Evolutionary conservation across 2,888 invertebrate genomes (phyloP).

Genomic region (Tipula lateralis): DNA sequence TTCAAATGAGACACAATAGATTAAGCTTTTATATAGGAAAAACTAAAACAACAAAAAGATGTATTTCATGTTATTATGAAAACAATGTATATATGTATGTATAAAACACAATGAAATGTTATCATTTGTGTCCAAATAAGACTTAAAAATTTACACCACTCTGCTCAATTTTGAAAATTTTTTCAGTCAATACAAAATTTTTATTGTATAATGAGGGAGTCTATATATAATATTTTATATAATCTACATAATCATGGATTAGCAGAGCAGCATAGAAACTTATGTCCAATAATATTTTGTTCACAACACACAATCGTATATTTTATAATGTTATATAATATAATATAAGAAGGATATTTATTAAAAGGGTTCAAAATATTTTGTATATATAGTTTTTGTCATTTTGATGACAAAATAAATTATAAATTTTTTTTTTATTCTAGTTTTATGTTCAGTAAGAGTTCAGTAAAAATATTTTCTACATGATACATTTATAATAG

Average conservation of each 20-base stretch:
- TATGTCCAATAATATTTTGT: not conserved
- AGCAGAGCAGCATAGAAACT: not conserved
- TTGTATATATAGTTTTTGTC: not conserved
- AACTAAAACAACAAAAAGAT: not conserved
- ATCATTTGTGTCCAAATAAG: not conserved
- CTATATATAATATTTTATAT: not conserved
- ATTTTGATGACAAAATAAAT: slow-evolving; percentile 24
- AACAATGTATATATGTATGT: not conserved
- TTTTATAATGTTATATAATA: too few species aligned
- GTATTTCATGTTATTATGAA: not conserved
- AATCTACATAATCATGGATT: slow-evolving; percentile 24
- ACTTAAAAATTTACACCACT: not conserved
- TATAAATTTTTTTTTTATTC: not conserved
- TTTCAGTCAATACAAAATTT: not conserved
- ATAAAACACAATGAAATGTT: not conserved
- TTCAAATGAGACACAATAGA: not conserved
- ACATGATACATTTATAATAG: slow-evolving; percentile 5
- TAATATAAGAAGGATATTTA: not conserved
- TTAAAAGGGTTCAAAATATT: not conserved
- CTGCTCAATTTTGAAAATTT: not conserved
- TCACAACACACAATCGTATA: not conserved
- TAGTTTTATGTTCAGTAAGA: not conserved
- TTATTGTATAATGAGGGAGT: not conserved
- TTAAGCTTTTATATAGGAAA: not conserved
- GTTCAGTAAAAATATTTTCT: not conserved